Evolutionary conservation across 1,140 invertebrate genomes (phyloP).

Genomic region (Medauroidea extradentata): DNA sequence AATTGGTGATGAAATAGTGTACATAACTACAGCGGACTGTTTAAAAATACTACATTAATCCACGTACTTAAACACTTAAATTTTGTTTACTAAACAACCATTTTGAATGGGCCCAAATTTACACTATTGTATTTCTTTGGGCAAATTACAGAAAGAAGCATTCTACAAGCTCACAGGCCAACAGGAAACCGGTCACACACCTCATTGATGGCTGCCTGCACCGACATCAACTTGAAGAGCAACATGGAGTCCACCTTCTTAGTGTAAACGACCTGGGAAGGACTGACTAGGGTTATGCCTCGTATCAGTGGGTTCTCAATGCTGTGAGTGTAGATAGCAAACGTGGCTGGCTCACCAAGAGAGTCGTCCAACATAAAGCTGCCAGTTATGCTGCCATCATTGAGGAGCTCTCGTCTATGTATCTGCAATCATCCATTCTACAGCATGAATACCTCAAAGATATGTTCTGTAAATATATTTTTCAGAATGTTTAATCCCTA

Average conservation of each 20-base stretch:
- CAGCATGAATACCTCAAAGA: too few species aligned
- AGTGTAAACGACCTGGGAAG: constrained; percentile 42
- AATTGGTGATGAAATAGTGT: too few species aligned
- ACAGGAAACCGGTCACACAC: constrained; percentile 24
- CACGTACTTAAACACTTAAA: too few species aligned
- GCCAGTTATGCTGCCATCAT: constrained; percentile 45
- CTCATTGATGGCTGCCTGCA: constrained; percentile 49
- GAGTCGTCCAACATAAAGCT: constrained; percentile 46
- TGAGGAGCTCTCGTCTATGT: constrained; percentile 44
- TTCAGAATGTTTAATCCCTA: too few species aligned
- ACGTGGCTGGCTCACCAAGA: constrained; percentile 44
- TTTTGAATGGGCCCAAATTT: too few species aligned
- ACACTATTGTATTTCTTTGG: too few species aligned
- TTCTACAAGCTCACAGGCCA: too few species aligned
- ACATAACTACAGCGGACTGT: too few species aligned
- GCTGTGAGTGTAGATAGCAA: constrained; percentile 47
- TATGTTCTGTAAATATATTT: too few species aligned
- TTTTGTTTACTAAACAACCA: too few species aligned
- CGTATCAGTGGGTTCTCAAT: constrained; percentile 46
- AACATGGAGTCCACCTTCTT: constrained; percentile 43
- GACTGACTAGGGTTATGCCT: constrained; percentile 43
- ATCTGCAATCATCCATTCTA: constrained; percentile 28
- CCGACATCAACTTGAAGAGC: constrained; percentile 47
- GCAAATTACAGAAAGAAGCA: too few species aligned
- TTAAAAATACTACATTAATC: too few species aligned